These are phyloP conservation scores for Tenodera sinensis DNA, from an alignment of 2,888 invertebrate genomes.

Conservation along the genomic window DNA sequence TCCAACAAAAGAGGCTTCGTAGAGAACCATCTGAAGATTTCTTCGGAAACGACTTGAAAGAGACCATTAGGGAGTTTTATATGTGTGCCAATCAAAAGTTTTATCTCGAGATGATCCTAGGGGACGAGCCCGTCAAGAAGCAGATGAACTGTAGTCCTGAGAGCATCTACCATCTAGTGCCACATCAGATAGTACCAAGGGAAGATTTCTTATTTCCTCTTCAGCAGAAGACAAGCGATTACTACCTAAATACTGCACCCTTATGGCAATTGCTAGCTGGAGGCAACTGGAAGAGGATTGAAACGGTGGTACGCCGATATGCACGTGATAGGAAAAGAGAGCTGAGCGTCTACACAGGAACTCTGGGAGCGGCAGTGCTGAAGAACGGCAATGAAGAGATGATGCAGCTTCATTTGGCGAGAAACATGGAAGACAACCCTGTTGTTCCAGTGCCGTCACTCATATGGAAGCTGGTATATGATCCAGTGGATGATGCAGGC, in stretches of 20 bases:
- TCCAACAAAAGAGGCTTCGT: background rate
- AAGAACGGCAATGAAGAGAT: slow-evolving; percentile 35
- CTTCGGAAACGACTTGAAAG: background rate
- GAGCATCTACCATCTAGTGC: slow-evolving; percentile 43
- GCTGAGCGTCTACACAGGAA: slow-evolving; percentile 52
- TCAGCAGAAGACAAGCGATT: slow-evolving; percentile 58
- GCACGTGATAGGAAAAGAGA: slow-evolving; percentile 39
- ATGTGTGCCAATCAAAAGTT: background rate
- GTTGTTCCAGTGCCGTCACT: slow-evolving; percentile 54
- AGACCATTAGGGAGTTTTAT: background rate
- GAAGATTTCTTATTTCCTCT: slow-evolving; percentile 59
- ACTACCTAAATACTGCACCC: slow-evolving; percentile 62
- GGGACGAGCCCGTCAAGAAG: background rate
- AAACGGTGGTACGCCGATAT: slow-evolving; percentile 48
- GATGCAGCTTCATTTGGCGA: slow-evolving; percentile 33
- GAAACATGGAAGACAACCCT: slow-evolving; percentile 43
- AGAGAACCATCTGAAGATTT: background rate
- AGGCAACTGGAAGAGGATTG: slow-evolving; percentile 54
- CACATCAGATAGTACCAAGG: slow-evolving; percentile 61
- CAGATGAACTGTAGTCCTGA: background rate
- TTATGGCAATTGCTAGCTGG: slow-evolving; percentile 64
- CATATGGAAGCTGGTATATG: slow-evolving; percentile 58
- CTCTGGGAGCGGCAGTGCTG: slow-evolving; percentile 55
- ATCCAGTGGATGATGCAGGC: slow-evolving; percentile 49
- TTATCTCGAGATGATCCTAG: background rate